phyloP scores from a whole-genome alignment of 2,888 invertebrate species.

The Mimumesa dahlbomi region DNA sequence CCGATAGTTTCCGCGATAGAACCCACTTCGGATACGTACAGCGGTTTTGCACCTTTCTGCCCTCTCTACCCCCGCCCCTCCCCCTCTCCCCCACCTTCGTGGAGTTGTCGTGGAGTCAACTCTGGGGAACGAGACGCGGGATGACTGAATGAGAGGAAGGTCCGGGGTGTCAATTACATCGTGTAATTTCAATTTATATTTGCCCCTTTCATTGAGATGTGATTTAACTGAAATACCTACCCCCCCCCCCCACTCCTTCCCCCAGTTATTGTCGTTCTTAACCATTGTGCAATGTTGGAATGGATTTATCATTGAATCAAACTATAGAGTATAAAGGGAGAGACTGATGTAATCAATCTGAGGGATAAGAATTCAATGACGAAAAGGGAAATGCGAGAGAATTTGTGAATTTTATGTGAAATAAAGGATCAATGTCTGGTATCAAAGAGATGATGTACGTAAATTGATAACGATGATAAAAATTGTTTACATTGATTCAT shows the following conservation, averaged over 20 bases:
- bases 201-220: too few relatives aligned
- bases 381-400: not conserved
- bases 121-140: not conserved
- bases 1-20: slow-evolving; percentile 65
- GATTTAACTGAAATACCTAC: too few relatives aligned
- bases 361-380: not conserved
- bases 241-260: too few relatives aligned
- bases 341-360: not conserved
- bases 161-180: too few relatives aligned
- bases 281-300: too few relatives aligned
- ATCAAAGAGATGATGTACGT: too few relatives aligned
- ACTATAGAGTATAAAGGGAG: not conserved
- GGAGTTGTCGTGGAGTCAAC: not conserved
- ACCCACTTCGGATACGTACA: slow-evolving; percentile 33
- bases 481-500: not conserved
- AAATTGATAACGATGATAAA: not conserved
- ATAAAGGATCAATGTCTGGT: too few relatives aligned
- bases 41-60: slow-evolving; percentile 51
- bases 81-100: not conserved
- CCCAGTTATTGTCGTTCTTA: too few relatives aligned
- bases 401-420: too few relatives aligned
- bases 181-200: too few relatives aligned
- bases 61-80: not conserved
- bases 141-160: not conserved
- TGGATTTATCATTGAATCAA: too few relatives aligned